Conservation (phyloP, 2,888 invertebrate species). For the Sthenelais limicola region DNA sequence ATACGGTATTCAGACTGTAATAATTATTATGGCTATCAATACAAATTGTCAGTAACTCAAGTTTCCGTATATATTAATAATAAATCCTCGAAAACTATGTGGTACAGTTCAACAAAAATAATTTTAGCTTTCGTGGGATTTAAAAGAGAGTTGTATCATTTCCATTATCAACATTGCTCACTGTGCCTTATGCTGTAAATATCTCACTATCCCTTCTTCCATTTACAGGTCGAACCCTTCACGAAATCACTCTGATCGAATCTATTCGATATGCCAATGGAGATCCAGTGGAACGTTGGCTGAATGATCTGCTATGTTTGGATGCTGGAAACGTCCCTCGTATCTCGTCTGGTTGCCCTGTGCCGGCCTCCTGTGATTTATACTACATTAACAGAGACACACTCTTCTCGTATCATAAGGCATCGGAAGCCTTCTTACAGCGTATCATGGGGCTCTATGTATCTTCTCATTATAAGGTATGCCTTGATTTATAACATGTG, state of each 20-base stretch:
- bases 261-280: conserved; percentile 90
- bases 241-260: conserved; percentile 84
- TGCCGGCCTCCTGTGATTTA: conserved; percentile 90
- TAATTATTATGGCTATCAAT: too few species aligned
- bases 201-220: not conserved
- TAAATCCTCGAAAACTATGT: too few species aligned
- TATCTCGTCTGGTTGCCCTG: conserved; percentile 86
- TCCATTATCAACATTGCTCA: too few species aligned
- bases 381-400: conserved; percentile 83
- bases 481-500: too few species aligned
- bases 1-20: too few species aligned
- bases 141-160: too few species aligned
- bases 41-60: too few species aligned
- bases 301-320: conserved; percentile 90
- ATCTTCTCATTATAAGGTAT: conserved; percentile 95
- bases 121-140: too few species aligned
- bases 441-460: conserved; percentile 94
- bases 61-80: too few species aligned
- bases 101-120: too few species aligned
- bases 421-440: conserved; percentile 87
- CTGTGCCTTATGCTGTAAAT: too few species aligned
- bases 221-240: conserved; percentile 33
- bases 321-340: conserved; percentile 82
- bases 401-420: conserved; percentile 95
- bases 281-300: conserved; percentile 92